phyloP scores from a whole-genome alignment of 1,140 invertebrate species.

The Octopus sinensis region DNA sequence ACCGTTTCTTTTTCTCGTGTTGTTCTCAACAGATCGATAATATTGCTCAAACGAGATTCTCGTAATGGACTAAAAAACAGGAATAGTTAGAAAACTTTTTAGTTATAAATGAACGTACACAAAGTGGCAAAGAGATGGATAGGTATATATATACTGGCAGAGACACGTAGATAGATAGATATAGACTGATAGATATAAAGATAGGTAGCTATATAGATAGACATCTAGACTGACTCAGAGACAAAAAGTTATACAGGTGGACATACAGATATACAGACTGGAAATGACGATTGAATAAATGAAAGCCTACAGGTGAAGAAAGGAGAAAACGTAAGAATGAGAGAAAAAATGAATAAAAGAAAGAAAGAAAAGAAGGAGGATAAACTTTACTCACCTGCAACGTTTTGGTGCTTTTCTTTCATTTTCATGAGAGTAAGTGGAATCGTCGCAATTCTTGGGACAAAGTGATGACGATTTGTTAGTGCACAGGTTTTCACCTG shows the following conservation, averaged over 20 bases:
- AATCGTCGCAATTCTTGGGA: background rate
- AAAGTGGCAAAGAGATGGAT: too few species aligned
- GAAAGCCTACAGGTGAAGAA: too few species aligned
- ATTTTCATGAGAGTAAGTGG: background rate
- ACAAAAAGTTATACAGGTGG: too few species aligned
- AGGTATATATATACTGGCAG: too few species aligned
- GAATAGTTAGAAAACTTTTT: too few species aligned
- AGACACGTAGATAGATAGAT: too few species aligned
- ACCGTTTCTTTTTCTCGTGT: conserved; percentile 17
- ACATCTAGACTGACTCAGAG: too few species aligned
- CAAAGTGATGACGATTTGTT: background rate
- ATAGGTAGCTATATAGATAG: too few species aligned
- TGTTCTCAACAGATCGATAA: conserved; percentile 24
- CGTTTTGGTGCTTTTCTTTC: conserved; percentile 1
- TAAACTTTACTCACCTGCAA: background rate
- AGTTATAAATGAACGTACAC: too few species aligned
- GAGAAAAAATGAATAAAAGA: background rate
- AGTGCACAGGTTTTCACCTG: background rate
- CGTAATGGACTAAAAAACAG: conserved; percentile 15
- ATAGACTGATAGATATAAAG: too few species aligned
- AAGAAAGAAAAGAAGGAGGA: background rate
- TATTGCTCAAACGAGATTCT: conserved; percentile 25
- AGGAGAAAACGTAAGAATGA: background rate
- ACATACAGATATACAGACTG: too few species aligned
- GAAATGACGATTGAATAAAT: too few species aligned